These are phyloP conservation scores for Rhopalosiphum padi DNA, from an alignment of 1,140 invertebrate species.

Conservation along the genomic window DNA sequence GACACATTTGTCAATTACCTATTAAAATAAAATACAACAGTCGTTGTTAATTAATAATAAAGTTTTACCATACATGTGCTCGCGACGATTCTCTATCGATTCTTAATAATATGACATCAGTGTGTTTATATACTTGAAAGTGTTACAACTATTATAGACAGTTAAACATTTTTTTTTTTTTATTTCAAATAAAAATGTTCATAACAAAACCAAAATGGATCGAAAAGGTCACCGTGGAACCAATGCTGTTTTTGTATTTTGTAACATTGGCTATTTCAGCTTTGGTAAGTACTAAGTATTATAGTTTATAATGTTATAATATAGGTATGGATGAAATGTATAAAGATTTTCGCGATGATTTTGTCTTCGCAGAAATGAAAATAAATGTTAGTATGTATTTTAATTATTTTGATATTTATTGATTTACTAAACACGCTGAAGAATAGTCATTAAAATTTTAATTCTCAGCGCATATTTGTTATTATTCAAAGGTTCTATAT, in stretches of 20 bases:
- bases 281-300: conserved; percentile 29
- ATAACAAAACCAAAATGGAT: conserved; percentile 32
- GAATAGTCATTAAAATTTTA: neutral
- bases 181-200: neutral
- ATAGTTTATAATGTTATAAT: neutral
- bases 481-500: neutral
- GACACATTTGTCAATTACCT: neutral
- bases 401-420: neutral
- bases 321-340: neutral
- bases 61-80: neutral
- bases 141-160: neutral
- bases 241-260: conserved; percentile 59
- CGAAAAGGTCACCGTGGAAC: conserved; percentile 58
- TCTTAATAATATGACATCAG: neutral
- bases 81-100: neutral
- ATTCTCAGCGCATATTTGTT: neutral
- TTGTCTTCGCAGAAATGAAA: neutral
- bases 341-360: neutral
- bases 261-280: conserved; percentile 57
- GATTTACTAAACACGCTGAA: neutral
- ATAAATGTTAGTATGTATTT: neutral
- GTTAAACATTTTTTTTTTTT: neutral
- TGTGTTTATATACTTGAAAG: neutral
- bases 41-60: neutral
- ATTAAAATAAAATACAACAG: neutral